Evolutionary conservation across 2,113 vertebrate species (phyloP).

Genomic region (Perca schrenkii): DNA sequence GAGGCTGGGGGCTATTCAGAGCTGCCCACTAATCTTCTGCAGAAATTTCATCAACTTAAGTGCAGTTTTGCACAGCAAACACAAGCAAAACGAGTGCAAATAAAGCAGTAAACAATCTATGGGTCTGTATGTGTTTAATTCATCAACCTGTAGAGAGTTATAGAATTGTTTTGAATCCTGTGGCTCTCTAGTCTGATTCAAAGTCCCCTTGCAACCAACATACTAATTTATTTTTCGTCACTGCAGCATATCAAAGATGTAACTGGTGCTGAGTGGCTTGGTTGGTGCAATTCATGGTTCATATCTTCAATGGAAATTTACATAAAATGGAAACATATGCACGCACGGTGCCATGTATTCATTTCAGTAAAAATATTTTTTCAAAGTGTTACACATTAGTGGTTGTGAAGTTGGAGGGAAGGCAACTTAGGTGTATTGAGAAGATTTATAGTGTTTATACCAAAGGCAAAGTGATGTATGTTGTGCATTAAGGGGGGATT

Average conservation of each 20-base stretch:
- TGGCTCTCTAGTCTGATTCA: slow-evolving; percentile 29
- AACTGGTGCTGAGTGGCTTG: not conserved
- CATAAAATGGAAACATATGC: slow-evolving; percentile 1
- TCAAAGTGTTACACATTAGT: slow-evolving; percentile 12
- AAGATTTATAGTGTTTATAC: slow-evolving; percentile 54
- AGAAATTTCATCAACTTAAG: slow-evolving; percentile 71
- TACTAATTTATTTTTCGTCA: not conserved
- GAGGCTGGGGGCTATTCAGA: slow-evolving; percentile 27
- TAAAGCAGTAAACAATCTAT: slow-evolving; percentile 58
- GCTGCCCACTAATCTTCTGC: slow-evolving; percentile 56
- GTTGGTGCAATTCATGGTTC: slow-evolving; percentile 1
- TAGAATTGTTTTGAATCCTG: slow-evolving; percentile 37
- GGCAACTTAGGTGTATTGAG: not conserved
- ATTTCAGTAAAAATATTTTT: not conserved
- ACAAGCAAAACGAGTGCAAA: slow-evolving; percentile 55
- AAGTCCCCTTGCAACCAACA: slow-evolving; percentile 12
- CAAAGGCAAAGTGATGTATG: slow-evolving; percentile 41
- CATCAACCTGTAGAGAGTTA: slow-evolving; percentile 38
- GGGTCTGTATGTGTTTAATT: slow-evolving; percentile 18
- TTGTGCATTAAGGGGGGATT: slow-evolving; percentile 35
- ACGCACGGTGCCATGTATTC: not conserved
- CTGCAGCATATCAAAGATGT: slow-evolving; percentile 24
- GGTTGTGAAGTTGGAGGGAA: slow-evolving; percentile 15
- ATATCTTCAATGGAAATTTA: slow-evolving; percentile 22
- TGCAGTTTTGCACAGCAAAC: slow-evolving; percentile 51